Conservation (phyloP, 2,113 vertebrate species). For the Ictidomys tridecemlineatus region DNA sequence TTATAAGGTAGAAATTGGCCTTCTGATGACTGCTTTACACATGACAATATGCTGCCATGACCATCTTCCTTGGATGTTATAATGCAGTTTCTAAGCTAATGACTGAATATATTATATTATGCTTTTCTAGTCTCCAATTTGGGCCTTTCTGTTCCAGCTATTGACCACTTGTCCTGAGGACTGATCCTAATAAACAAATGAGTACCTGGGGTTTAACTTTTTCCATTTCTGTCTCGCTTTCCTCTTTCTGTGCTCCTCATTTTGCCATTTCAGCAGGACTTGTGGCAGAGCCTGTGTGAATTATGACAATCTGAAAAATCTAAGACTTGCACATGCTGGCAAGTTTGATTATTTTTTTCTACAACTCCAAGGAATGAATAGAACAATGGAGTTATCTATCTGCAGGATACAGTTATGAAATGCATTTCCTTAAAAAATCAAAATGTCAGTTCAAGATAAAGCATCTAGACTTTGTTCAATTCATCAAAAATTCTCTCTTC, state of each 20-base stretch:
- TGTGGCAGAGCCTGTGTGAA: not conserved
- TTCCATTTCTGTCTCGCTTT: not conserved
- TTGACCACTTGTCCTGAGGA: not conserved
- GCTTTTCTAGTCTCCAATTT: not conserved
- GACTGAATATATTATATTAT: not conserved
- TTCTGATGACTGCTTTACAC: not conserved
- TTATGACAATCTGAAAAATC: conserved; percentile 64
- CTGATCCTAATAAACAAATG: not conserved
- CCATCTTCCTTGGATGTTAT: not conserved
- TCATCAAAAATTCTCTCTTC: conserved; percentile 73
- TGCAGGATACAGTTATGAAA: conserved; percentile 59
- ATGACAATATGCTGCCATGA: not conserved
- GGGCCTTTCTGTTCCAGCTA: not conserved
- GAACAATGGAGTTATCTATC: conserved; percentile 64
- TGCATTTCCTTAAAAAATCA: conserved; percentile 80
- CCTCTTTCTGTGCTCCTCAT: not conserved
- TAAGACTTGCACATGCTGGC: conserved; percentile 30
- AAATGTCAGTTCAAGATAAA: conserved; percentile 77
- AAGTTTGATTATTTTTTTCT: conserved; percentile 69
- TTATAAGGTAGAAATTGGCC: not conserved
- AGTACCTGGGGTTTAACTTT: not conserved
- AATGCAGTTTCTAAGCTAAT: not conserved
- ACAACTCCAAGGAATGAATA: conserved; percentile 60
- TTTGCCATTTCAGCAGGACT: conserved; percentile 27
- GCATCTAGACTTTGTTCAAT: conserved; percentile 72